Percentiles rank a stretch among this genome's conserved stretches.
These are phyloP conservation scores for Oscarella lobularis DNA, from an alignment of 37 sponge, comb jelly and placozoan species.

Conservation along the genomic window DNA sequence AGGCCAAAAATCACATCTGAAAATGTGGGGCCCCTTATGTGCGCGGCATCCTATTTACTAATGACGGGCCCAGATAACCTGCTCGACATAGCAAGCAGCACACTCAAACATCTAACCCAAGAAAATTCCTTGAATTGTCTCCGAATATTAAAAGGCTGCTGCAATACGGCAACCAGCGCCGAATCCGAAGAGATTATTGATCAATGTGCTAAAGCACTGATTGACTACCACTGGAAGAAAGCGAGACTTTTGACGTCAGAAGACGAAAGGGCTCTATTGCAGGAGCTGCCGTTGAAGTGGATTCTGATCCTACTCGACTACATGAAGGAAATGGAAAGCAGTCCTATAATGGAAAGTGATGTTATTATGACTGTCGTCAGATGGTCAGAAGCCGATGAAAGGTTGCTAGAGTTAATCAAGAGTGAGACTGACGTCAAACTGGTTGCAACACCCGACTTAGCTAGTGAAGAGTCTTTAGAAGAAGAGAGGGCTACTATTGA, in stretches of 20 bases:
- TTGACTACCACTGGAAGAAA: not conserved
- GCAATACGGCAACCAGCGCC: not conserved
- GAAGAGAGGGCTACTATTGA: too few species aligned
- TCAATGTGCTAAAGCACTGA: not conserved
- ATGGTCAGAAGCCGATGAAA: not conserved
- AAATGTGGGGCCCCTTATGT: not conserved
- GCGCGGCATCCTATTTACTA: not conserved
- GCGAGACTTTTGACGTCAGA: not conserved
- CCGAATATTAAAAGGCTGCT: not conserved
- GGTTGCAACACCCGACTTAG: too few species aligned
- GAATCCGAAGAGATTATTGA: not conserved
- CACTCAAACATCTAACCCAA: not conserved
- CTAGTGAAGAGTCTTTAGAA: too few species aligned
- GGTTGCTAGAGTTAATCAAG: not conserved
- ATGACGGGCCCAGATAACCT: not conserved
- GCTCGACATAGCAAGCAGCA: not conserved
- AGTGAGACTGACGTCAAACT: too few species aligned
- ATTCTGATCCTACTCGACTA: not conserved
- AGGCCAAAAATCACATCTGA: not conserved
- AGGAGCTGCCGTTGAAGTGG: not conserved
- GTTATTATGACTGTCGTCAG: not conserved
- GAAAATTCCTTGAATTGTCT: not conserved
- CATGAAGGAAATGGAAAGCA: not conserved
- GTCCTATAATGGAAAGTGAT: constrained; percentile 1
- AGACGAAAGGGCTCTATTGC: not conserved